Base-by-base conservation (phyloP, 2,888 invertebrate genomes). In the Drosophila ustulata region DNA sequence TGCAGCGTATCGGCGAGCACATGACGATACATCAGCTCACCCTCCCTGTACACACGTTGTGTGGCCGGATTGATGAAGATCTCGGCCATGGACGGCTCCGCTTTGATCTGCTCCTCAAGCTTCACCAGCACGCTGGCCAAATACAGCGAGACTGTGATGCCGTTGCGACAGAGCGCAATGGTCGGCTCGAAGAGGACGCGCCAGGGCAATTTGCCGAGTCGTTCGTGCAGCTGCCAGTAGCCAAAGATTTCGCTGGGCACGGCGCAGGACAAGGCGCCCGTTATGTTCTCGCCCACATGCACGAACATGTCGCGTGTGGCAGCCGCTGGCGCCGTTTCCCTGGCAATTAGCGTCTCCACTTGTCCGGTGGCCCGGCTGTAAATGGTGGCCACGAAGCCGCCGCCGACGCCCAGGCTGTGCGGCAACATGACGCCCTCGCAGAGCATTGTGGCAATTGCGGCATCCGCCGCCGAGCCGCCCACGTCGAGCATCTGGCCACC, bases 241-340 rank as follows among this genome's bases (percentile, higher is more conserved):
- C 98, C 98, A 66, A 94, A 93, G 25, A 98, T 92, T 92, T 98
- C 98, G 7, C 97, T 97, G 0, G 98, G 98, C 13, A 98, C 95
- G 11, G 96, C 98, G n/a, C 96, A 94, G 0, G 97, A 94, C 2
- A 91, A 49, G 7, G 90, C 91, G 0, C 90, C 90, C 0, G 83
- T 75, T 0, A 90, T 80, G 3, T 71, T 92, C 39, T 78, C 5
- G 6, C 51, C 93, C 2, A 4, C 4, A 6, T 93, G 93, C 13
- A 93, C 88, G 90, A 93, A 97, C 97, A 97, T 97, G 73, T 95
- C 92, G 80, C 91, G 90, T 1, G 93, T 92, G 0, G 98, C 95
- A 0, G 92, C 93, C 0, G 91, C 91, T 0, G 97, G 97, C 0
- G 97, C 97, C 0, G 94, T 93, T 93, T 97, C 97, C 62, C 97